These are phyloP conservation scores for Arvicanthis niloticus DNA, from an alignment of 2,113 vertebrate genomes.

Conservation along the genomic window DNA sequence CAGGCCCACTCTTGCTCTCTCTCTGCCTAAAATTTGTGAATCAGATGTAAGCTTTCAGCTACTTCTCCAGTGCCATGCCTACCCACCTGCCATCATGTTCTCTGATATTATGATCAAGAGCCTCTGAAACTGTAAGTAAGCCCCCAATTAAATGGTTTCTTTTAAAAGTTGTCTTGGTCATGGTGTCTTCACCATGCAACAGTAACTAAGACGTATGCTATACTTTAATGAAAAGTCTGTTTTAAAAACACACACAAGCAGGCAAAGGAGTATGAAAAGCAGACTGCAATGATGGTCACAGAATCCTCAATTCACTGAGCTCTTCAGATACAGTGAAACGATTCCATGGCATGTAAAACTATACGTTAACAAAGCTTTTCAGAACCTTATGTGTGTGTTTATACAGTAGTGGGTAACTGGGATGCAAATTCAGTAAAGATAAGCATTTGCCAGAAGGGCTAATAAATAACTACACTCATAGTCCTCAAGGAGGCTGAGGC, in stretches of 20 bases:
- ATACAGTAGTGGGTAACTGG: neutral
- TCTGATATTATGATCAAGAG: neutral
- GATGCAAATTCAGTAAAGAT: neutral
- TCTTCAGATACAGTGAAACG: neutral
- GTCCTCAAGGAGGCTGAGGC: neutral
- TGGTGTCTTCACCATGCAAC: neutral
- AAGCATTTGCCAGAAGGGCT: neutral
- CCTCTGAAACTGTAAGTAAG: neutral
- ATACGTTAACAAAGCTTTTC: neutral
- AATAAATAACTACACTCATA: neutral
- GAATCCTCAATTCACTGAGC: neutral
- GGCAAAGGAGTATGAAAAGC: neutral
- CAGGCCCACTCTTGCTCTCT: neutral
- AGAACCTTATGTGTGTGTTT: neutral
- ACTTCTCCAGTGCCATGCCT: neutral
- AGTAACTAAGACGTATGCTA: neutral
- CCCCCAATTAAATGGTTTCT: neutral
- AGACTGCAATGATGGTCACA: neutral
- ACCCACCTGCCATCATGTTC: neutral
- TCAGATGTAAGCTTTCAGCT: neutral
- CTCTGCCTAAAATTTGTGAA: neutral
- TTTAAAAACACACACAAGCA: conserved; percentile 25
- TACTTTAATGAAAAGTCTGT: conserved; percentile 9
- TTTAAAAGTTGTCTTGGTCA: neutral
- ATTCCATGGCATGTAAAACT: neutral